phyloP scores from a whole-genome alignment of 2,888 invertebrate species.

The Chloroclystis v-ata region DNA sequence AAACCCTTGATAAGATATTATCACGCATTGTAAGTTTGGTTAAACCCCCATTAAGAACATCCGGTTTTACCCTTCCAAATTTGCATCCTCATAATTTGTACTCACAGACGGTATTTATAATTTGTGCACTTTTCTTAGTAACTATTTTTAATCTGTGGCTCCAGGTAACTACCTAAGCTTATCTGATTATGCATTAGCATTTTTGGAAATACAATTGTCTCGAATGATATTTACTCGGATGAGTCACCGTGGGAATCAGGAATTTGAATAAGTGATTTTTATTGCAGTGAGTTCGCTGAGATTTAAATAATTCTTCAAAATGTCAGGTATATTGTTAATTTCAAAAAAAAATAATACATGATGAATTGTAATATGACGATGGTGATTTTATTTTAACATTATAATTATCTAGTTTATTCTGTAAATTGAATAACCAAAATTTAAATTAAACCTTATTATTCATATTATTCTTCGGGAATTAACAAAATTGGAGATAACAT shows the following conservation, averaged over 20 bases:
- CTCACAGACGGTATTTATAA: conserved; percentile 18
- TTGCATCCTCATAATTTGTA: conserved; percentile 11
- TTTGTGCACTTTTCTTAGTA: neutral
- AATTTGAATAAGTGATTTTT: no score
- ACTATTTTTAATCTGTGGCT: conserved; percentile 26
- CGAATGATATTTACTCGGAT: conserved; percentile 33
- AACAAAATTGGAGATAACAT: no score
- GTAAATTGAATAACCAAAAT: no score
- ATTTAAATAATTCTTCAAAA: no score
- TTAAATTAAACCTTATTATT: no score
- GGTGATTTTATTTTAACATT: no score
- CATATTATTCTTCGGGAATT: no score
- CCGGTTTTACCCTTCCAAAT: conserved; percentile 33
- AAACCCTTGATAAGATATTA: conserved; percentile 14
- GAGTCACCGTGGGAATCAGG: conserved; percentile 17
- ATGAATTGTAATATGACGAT: no score
- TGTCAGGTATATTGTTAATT: no score
- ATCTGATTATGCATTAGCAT: conserved; percentile 50
- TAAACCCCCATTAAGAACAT: conserved; percentile 47
- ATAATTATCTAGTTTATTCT: no score
- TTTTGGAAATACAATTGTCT: conserved; percentile 43
- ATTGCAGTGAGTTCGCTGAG: no score
- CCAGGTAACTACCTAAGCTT: conserved; percentile 42
- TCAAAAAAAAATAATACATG: no score
- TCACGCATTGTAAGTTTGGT: conserved; percentile 28